Base-by-base conservation (phyloP, 2,797 vertebrate genomes). In the Brotula barbata region DNA sequence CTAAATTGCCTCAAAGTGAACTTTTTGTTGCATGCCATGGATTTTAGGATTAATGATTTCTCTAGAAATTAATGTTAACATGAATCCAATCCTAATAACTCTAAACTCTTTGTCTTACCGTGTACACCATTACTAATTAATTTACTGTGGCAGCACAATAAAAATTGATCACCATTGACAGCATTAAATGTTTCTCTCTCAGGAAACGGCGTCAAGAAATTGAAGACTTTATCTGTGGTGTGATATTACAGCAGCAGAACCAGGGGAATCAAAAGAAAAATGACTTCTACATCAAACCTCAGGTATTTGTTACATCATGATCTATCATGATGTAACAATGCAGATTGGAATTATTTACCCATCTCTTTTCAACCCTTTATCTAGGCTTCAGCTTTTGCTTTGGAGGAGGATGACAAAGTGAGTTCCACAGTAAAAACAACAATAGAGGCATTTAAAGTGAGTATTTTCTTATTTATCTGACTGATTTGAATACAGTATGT, bases 151-250 rank as follows among this genome's bases (percentile, higher is more conserved):
- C 4, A 7, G 25, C 7, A 7, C 7, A 28, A 28, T 28, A 4
- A 28, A 28, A 28, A 28, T 28, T 28, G 25, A 7, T 28, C 25
- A 28, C 25, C 4, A 28, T 22, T 1, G 25, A 36, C 6, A 37
- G 6, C 22, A 22, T 10, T 42, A 5, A 13, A 7, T 55, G 1
- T 65, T 16, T 69, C 7, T n/a, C 5, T 5, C n/a, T 3, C 28
- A 99, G 97, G 86, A 90, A 92, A 8, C 96, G 91, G 77, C 96
- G 94, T 81, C 95, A 96, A 84, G 96, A 99, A 91, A 94, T 99
- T 73, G 97, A 99, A 88, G 96, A 98, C 70, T 92, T 91, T 85
- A 76, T 99, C 79, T 93, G 87, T 78, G 85, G 59, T 78, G 89
- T 99, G 75, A 90, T 94, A 82, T 88, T 92, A 69, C 95, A 93